Conservation (phyloP, 2,113 vertebrate genomes). For the Lampris incognitus region DNA sequence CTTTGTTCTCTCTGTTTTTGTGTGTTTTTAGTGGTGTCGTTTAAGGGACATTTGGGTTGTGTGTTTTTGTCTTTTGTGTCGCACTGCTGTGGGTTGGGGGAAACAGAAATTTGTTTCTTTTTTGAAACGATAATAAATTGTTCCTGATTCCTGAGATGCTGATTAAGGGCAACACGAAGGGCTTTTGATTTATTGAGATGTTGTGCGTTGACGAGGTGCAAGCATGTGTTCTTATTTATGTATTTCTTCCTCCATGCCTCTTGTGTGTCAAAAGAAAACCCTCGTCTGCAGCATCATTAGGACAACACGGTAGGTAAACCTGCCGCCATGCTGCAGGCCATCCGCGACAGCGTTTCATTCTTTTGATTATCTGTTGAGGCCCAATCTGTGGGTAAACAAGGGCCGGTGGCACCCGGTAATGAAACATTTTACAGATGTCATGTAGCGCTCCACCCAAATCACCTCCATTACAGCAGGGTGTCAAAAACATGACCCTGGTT, state of each 20-base stretch:
- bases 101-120: neutral
- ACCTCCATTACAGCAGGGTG: slow-evolving; percentile 67
- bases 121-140: neutral
- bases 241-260: neutral
- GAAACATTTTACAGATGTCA: slow-evolving; percentile 75
- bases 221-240: slow-evolving; percentile 27
- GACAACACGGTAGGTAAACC: slow-evolving; percentile 25
- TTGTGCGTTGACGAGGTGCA: slow-evolving; percentile 17
- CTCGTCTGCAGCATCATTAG: slow-evolving; percentile 20
- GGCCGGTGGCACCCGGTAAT: slow-evolving; percentile 63
- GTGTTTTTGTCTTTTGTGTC: too few species aligned
- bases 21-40: too few species aligned
- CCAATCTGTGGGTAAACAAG: slow-evolving; percentile 73
- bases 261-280: slow-evolving; percentile 37
- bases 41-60: too few species aligned
- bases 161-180: slow-evolving; percentile 50
- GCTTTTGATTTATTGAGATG: slow-evolving; percentile 20
- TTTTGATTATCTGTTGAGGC: slow-evolving; percentile 69
- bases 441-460: slow-evolving; percentile 41
- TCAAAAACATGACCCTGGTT: slow-evolving; percentile 63
- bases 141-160: slow-evolving; percentile 14
- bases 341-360: slow-evolving; percentile 29
- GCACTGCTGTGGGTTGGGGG: too few species aligned
- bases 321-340: neutral
- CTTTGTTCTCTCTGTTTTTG: too few species aligned